These are phyloP conservation scores for Heliangelus exortis DNA, from an alignment of 2,797 vertebrate genomes.

Conservation along the genomic window DNA sequence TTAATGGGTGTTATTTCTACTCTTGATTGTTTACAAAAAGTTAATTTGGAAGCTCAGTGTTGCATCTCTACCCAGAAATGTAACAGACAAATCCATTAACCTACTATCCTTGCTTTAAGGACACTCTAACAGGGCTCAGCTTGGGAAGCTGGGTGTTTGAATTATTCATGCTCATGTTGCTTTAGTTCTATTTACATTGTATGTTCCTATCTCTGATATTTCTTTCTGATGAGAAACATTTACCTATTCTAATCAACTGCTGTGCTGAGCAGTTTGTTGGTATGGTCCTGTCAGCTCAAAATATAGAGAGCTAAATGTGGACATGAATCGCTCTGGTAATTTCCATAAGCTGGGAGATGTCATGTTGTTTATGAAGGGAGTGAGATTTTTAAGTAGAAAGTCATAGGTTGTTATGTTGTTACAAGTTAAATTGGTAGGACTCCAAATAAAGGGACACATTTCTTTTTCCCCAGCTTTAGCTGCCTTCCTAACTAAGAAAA, in stretches of 20 bases:
- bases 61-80: not conserved
- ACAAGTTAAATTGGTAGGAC: not conserved
- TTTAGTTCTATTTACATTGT: constrained; percentile 1
- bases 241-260: constrained; percentile 5
- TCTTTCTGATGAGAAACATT: constrained; percentile 13
- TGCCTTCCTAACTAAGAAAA: not conserved
- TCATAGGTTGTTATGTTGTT: not conserved
- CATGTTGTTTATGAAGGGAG: not conserved
- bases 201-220: not conserved
- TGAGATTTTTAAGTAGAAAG: not conserved
- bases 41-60: not conserved
- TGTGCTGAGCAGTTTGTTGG: not conserved
- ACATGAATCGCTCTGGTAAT: not conserved
- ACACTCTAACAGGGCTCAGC: not conserved
- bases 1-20: not conserved
- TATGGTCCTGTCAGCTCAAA: not conserved
- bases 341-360: not conserved
- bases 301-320: not conserved
- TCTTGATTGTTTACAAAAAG: not conserved
- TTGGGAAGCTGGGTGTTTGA: not conserved
- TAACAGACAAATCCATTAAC: constrained; percentile 1
- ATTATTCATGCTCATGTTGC: not conserved
- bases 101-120: not conserved
- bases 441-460: fast-evolving
- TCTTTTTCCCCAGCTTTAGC: not conserved